A percentile compares a stretch with the other conserved stretches of the same genome.
phyloP scores from a whole-genome alignment of 2,888 invertebrate species.

The Ectemnius cavifrons region DNA sequence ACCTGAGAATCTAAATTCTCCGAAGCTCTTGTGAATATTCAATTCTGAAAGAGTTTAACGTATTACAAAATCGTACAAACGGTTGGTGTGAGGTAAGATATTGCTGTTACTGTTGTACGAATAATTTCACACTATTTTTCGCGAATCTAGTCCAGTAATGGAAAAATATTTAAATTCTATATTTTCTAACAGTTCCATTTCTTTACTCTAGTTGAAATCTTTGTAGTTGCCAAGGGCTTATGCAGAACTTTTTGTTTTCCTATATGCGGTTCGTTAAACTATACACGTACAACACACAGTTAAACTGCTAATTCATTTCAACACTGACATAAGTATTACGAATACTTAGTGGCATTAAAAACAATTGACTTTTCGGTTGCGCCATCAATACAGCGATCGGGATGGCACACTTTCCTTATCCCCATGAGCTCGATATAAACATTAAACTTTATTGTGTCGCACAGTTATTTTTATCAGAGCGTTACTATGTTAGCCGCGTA shows the following conservation, averaged over 20 bases:
- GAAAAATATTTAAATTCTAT: too few species aligned
- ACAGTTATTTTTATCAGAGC: neutral
- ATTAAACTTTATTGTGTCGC: neutral
- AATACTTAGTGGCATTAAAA: constrained; percentile 21
- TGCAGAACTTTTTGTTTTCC: too few species aligned
- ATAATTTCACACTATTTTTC: constrained; percentile 38
- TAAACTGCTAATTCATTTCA: too few species aligned
- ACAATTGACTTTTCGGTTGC: constrained; percentile 23
- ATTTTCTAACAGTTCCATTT: too few species aligned
- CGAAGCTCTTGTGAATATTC: constrained; percentile 34
- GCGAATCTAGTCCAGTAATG: constrained; percentile 50
- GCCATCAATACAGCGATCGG: constrained; percentile 18
- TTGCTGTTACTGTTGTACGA: constrained; percentile 33
- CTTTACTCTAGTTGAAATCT: too few species aligned
- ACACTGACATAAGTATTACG: too few species aligned
- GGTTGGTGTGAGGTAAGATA: constrained; percentile 22
- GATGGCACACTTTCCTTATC: constrained; percentile 21
- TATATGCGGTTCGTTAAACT: too few species aligned
- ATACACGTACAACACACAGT: too few species aligned
- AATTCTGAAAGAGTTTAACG: constrained; percentile 27
- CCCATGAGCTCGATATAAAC: constrained; percentile 37
- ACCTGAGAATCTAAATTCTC: neutral
- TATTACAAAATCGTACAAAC: constrained; percentile 39
- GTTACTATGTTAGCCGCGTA: too few species aligned
- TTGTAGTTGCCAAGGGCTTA: too few species aligned